A percentile compares a stretch with the other conserved stretches of the same genome.
phyloP scores from a whole-genome alignment of 2,888 invertebrate species.

The Leptodirus hochenwartii region DNA sequence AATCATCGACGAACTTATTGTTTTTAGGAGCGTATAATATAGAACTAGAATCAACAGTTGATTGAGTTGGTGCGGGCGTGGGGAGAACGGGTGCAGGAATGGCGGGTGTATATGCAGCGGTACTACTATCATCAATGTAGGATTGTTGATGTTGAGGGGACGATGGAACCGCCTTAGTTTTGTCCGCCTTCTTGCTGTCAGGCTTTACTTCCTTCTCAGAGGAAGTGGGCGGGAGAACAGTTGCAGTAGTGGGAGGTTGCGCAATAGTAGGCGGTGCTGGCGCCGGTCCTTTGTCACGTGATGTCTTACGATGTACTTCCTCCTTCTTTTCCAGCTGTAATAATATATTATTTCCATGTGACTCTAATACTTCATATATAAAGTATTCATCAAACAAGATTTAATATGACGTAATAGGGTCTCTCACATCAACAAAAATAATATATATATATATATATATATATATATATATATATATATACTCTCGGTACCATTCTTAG shows the following conservation, averaged over 20 bases:
- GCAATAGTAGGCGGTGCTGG: conserved; percentile 38
- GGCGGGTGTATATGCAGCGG: conserved; percentile 22
- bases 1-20: neutral
- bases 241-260: conserved; percentile 19
- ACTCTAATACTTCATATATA: neutral
- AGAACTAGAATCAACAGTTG: conserved; percentile 3
- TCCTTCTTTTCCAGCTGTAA: conserved; percentile 50
- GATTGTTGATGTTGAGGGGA: conserved; percentile 21
- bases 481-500: too few species aligned
- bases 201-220: conserved; percentile 22
- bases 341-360: conserved; percentile 9
- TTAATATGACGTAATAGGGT: too few species aligned
- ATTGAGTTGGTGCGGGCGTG: conserved; percentile 1
- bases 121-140: conserved; percentile 23
- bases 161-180: conserved; percentile 19
- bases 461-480: too few species aligned
- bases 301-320: conserved; percentile 32
- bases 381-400: too few species aligned
- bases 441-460: too few species aligned
- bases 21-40: conserved; percentile 1
- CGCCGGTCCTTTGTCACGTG: conserved; percentile 62
- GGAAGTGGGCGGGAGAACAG: conserved; percentile 20
- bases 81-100: conserved; percentile 9
- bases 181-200: conserved; percentile 29
- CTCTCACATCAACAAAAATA: too few species aligned